Percentiles rank a stretch among this genome's conserved stretches.
phyloP scores from a whole-genome alignment of 2,113 vertebrate species.

The Nothoprocta perdicaria region DNA sequence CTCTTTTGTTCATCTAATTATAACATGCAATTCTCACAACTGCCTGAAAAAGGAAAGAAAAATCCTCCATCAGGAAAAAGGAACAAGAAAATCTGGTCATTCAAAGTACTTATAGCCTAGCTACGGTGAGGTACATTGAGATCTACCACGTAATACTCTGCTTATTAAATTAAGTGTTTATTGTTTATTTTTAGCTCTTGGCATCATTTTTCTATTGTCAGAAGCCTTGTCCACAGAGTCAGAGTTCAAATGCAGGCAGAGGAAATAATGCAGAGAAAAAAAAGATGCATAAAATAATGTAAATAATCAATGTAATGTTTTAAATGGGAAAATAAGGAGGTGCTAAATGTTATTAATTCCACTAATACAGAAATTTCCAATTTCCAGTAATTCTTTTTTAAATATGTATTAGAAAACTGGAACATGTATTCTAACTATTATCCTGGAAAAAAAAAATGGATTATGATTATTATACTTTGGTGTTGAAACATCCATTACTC shows the following conservation, averaged over 20 bases:
- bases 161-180: neutral
- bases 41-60: neutral
- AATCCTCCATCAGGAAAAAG: neutral
- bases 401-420: neutral
- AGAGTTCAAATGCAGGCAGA: neutral
- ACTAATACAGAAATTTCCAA: neutral
- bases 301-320: neutral
- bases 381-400: neutral
- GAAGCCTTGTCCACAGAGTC: neutral
- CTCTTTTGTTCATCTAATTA: neutral
- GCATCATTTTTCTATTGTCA: neutral
- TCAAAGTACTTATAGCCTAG: neutral
- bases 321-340: neutral
- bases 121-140: neutral
- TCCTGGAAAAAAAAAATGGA: too few species aligned
- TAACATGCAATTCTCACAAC: neutral
- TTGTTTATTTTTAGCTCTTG: neutral
- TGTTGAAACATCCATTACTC: neutral
- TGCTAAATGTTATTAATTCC: neutral
- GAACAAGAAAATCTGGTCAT: neutral
- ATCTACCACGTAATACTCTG: neutral
- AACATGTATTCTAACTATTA: neutral
- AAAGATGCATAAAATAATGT: neutral
- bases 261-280: neutral
- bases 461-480: neutral